Percentiles rank a stretch among this genome's conserved stretches.
Evolutionary conservation across 2,797 vertebrate species (phyloP).

Genomic region (Discoglossus pictus): DNA sequence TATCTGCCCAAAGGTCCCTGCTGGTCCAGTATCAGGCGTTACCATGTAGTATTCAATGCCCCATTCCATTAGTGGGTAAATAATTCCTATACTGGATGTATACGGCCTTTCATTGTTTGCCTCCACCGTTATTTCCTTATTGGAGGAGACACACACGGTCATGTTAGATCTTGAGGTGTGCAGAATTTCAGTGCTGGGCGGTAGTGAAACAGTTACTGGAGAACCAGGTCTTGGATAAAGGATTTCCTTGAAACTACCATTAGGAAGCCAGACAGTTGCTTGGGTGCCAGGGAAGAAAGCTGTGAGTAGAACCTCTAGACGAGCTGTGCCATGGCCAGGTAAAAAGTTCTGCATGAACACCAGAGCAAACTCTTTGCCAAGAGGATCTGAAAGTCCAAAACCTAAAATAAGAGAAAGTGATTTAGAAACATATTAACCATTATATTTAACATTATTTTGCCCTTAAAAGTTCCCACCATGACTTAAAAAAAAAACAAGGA

Average conservation of each 20-base stretch:
- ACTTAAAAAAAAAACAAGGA: no score
- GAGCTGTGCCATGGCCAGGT: not conserved
- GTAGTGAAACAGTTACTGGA: not conserved
- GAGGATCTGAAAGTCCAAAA: not conserved
- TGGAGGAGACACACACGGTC: not conserved
- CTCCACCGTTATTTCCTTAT: slow-evolving; percentile 17
- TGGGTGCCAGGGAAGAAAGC: slow-evolving; percentile 11
- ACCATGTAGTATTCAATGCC: slow-evolving; percentile 24
- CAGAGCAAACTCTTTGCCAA: slow-evolving; percentile 28
- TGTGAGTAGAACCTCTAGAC: slow-evolving; percentile 3
- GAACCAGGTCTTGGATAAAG: not conserved
- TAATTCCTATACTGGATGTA: not conserved
- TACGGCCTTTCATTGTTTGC: not conserved
- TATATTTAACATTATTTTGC: no score
- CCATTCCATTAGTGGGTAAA: slow-evolving; percentile 14
- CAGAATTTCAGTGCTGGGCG: not conserved
- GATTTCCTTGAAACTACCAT: not conserved
- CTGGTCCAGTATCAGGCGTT: not conserved
- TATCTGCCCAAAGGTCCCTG: not conserved
- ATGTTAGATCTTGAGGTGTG: not conserved
- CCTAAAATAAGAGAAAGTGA: not conserved
- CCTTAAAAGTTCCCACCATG: no score
- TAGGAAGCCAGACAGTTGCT: not conserved
- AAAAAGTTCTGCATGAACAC: slow-evolving; percentile 35
- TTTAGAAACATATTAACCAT: not conserved